Conservation (phyloP, 2,113 vertebrate genomes). For the Coregonus clupeaformis region DNA sequence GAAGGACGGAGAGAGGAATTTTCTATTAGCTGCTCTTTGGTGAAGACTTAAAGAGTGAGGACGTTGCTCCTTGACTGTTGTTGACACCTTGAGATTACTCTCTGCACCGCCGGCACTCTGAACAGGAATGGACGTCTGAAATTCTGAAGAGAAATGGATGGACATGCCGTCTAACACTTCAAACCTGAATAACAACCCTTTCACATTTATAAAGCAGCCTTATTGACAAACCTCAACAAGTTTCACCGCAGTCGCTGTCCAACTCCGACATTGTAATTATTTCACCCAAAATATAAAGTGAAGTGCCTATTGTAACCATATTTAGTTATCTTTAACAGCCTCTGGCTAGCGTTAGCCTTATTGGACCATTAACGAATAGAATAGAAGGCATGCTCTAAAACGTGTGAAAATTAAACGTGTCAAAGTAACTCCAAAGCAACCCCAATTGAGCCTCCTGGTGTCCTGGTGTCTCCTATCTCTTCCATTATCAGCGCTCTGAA, state of each 20-base stretch:
- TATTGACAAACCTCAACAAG: background rate
- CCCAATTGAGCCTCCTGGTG: constrained; percentile 19
- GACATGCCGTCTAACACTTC: background rate
- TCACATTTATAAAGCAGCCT: background rate
- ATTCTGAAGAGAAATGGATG: too few relatives aligned
- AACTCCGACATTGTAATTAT: background rate
- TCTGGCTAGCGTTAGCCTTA: too few relatives aligned
- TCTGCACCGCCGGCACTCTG: constrained; percentile 26
- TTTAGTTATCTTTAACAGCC: too few relatives aligned
- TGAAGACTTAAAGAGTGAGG: constrained; percentile 16
- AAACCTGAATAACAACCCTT: background rate
- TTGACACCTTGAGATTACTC: constrained; percentile 27
- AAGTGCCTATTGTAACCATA: too few relatives aligned
- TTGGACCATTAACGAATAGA: too few relatives aligned
- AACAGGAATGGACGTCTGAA: constrained; percentile 6
- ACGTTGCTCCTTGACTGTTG: constrained; percentile 41
- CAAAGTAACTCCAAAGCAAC: background rate
- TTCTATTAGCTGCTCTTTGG: constrained; percentile 34
- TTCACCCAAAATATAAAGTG: background rate
- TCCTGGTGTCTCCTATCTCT: constrained; percentile 16
- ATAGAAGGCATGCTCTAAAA: too few relatives aligned
- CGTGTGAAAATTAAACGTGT: too few relatives aligned
- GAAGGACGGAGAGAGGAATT: constrained; percentile 30
- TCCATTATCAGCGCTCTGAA: constrained; percentile 34
- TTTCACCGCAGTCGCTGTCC: background rate